Percentiles rank a stretch among this genome's conserved stretches.
These are phyloP conservation scores for Leucoraja ocellata DNA, from an alignment of 2,797 vertebrate species.

Conservation along the genomic window DNA sequence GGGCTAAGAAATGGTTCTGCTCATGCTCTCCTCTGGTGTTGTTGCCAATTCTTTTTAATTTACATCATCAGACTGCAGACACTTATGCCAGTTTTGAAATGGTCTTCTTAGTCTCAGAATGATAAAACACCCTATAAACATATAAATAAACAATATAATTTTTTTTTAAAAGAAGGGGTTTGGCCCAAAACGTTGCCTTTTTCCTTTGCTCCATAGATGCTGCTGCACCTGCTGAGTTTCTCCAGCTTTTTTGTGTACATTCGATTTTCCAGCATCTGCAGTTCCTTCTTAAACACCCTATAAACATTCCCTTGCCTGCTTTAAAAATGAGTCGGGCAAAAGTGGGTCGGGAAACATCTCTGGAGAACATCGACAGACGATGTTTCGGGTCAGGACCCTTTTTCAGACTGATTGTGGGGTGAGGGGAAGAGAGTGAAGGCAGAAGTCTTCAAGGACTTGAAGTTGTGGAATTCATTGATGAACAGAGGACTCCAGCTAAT, in stretches of 20 bases:
- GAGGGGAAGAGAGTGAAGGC: too few relatives aligned
- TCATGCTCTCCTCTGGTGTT: neutral
- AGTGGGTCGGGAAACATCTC: too few relatives aligned
- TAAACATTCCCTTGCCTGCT: neutral
- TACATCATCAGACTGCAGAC: neutral
- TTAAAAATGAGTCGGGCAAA: too few relatives aligned
- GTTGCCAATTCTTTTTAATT: neutral
- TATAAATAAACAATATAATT: neutral
- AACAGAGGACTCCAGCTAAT: neutral
- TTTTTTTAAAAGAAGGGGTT: too few relatives aligned
- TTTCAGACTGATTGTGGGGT: too few relatives aligned
- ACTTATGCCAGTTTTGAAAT: neutral
- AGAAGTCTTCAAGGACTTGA: neutral
- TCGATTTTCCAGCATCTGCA: too few relatives aligned
- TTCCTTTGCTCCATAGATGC: too few relatives aligned
- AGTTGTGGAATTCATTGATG: neutral
- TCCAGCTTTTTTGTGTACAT: too few relatives aligned
- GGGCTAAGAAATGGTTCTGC: neutral
- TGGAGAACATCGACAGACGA: too few relatives aligned
- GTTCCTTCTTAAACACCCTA: neutral
- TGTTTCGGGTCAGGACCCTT: too few relatives aligned
- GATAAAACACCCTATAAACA: neutral
- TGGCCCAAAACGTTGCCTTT: too few relatives aligned
- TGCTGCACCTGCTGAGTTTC: too few relatives aligned
- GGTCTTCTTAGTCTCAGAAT: neutral